A percentile compares a stretch with the other conserved stretches of the same genome.
Conservation (phyloP, 2,797 vertebrate genomes). For the Erethizon dorsatum region DNA sequence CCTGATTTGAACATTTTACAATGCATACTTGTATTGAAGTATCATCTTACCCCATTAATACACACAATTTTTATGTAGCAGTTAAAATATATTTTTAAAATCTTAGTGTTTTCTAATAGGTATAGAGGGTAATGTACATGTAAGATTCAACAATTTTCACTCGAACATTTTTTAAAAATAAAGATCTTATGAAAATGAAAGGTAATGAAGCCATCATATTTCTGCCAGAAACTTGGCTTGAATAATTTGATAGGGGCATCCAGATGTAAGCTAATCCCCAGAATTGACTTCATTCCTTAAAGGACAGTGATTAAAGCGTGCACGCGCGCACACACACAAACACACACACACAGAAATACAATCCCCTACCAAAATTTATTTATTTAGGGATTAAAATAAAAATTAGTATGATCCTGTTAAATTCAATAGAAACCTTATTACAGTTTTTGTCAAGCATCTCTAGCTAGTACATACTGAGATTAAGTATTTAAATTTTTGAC, state of each 20-base stretch:
- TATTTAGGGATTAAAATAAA: neutral
- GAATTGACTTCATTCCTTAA: neutral
- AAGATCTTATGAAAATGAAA: conserved; percentile 5
- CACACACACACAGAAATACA: neutral
- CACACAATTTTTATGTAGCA: neutral
- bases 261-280: neutral
- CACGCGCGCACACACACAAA: fast-evolving
- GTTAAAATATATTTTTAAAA: neutral
- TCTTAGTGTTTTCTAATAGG: neutral
- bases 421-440: neutral
- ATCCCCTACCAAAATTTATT: neutral
- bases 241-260: neutral
- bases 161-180: neutral
- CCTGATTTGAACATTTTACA: neutral
- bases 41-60: neutral
- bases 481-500: neutral
- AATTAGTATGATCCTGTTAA: neutral
- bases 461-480: neutral
- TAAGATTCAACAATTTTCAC: neutral
- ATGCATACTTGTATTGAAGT: neutral
- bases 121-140: neutral
- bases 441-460: neutral
- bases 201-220: neutral
- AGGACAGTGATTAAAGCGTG: neutral
- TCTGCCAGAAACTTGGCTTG: neutral